These are phyloP conservation scores for Eledone cirrhosa DNA, from an alignment of 2,888 invertebrate genomes.

Conservation along the genomic window DNA sequence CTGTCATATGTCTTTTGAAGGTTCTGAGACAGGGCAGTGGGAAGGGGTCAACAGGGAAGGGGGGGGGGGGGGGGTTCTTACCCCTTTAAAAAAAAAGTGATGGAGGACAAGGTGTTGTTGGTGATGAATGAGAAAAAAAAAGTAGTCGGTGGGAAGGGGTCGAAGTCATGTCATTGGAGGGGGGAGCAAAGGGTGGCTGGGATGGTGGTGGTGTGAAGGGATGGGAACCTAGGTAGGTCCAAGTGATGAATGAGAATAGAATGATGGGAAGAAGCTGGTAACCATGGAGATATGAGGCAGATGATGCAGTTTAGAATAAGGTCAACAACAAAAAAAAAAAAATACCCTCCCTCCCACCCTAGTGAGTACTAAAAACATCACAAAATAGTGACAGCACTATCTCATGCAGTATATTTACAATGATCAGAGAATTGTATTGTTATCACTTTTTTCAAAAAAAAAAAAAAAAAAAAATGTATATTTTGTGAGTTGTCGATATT, in stretches of 20 bases:
- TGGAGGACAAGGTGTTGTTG: too few relatives aligned
- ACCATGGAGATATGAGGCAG: slow-evolving; percentile 22
- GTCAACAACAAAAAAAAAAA: background rate
- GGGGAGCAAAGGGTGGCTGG: background rate
- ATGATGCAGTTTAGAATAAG: slow-evolving; percentile 19
- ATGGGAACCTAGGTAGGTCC: background rate
- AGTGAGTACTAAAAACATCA: slow-evolving; percentile 20
- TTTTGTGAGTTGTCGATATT: too few relatives aligned
- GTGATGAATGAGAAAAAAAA: too few relatives aligned
- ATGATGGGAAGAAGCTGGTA: background rate
- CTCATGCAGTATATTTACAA: slow-evolving; percentile 17
- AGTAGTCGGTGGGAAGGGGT: too few relatives aligned
- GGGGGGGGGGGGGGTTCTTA: background rate
- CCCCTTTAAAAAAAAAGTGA: too few relatives aligned
- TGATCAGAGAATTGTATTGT: background rate
- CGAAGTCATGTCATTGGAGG: too few relatives aligned
- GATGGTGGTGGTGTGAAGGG: background rate
- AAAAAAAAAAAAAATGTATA: background rate
- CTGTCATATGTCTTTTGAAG: too few relatives aligned
- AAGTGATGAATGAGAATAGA: background rate
- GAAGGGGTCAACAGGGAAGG: background rate
- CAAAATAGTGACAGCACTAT: slow-evolving; percentile 28
- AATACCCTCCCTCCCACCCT: too few relatives aligned
- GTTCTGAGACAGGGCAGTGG: too few relatives aligned
- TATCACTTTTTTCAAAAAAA: slow-evolving; percentile 18